Evolutionary conservation across 2,888 invertebrate genomes (phyloP).

Genomic region (Herminia tarsipennalis): DNA sequence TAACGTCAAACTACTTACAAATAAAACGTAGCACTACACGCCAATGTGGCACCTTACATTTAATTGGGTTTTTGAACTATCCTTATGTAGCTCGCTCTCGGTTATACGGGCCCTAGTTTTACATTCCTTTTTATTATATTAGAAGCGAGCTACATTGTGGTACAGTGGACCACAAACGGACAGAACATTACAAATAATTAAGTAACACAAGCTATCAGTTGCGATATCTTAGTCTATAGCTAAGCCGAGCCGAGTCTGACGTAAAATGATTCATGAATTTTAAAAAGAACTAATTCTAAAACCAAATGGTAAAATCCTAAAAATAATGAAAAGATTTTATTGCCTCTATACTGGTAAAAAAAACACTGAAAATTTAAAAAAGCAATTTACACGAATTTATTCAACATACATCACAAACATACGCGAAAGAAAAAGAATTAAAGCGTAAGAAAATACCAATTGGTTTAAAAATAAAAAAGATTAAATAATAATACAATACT

Average conservation of each 20-base stretch:
- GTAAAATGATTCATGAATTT: conserved; percentile 9
- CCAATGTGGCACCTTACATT: conserved; percentile 67
- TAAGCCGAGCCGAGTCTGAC: conserved; percentile 40
- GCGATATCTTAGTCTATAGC: conserved; percentile 43
- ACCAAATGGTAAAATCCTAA: neutral
- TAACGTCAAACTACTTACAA: conserved; percentile 51
- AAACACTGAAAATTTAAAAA: neutral
- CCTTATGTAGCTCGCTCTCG: conserved; percentile 24
- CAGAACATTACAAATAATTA: conserved; percentile 40
- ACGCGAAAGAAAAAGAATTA: conserved; percentile 1
- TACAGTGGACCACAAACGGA: conserved; percentile 21
- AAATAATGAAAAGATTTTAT: neutral
- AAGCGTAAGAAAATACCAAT: neutral
- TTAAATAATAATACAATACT: conserved; percentile 32
- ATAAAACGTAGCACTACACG: conserved; percentile 40
- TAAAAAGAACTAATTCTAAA: conserved; percentile 4
- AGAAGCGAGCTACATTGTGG: conserved; percentile 21
- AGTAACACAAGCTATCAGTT: conserved; percentile 39
- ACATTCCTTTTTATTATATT: conserved; percentile 4
- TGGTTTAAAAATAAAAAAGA: conserved; percentile 2
- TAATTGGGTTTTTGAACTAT: conserved; percentile 24
- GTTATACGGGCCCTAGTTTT: conserved; percentile 8
- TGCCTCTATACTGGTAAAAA: neutral
- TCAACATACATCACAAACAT: conserved; percentile 4
- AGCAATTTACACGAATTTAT: neutral